A percentile compares a stretch with the other conserved stretches of the same genome.
Evolutionary conservation across 2,888 invertebrate species (phyloP).

Genomic region (Leptinotarsa tumamoca): DNA sequence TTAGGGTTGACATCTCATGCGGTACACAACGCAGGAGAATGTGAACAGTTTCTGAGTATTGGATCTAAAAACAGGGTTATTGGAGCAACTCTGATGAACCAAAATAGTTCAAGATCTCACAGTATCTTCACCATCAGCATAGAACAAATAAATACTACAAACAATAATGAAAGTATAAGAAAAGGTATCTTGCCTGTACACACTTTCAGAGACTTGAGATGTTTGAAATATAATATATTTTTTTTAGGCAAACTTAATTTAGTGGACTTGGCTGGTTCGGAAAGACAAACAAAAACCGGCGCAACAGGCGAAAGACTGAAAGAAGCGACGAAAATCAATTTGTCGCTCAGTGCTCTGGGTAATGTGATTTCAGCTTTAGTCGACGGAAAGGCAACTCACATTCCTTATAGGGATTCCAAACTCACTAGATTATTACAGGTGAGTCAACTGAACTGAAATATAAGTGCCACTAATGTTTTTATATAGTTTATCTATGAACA

Average conservation of each 20-base stretch:
- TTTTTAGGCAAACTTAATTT: slow-evolving; percentile 80
- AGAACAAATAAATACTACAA: slow-evolving; percentile 77
- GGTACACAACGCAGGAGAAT: slow-evolving; percentile 83
- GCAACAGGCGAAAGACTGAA: slow-evolving; percentile 87
- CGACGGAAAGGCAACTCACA: slow-evolving; percentile 84
- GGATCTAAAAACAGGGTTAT: slow-evolving; percentile 86
- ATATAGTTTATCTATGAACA: too few species aligned
- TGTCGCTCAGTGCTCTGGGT: slow-evolving; percentile 87
- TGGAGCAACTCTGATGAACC: slow-evolving; percentile 91
- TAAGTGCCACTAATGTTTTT: not conserved
- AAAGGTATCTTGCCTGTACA: slow-evolving; percentile 54
- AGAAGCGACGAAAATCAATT: slow-evolving; percentile 91
- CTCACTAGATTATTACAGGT: slow-evolving; percentile 82
- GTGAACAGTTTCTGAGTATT: slow-evolving; percentile 78
- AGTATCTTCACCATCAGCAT: slow-evolving; percentile 88
- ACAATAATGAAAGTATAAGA: slow-evolving; percentile 62
- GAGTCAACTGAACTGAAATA: slow-evolving; percentile 34
- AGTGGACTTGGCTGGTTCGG: slow-evolving; percentile 91
- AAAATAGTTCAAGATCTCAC: slow-evolving; percentile 86
- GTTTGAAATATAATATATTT: not conserved
- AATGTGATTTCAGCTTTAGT: slow-evolving; percentile 91
- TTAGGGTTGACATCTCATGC: slow-evolving; percentile 78
- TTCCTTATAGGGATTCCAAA: slow-evolving; percentile 88
- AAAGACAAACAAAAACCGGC: slow-evolving; percentile 86
- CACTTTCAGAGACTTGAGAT: not conserved